Conservation (phyloP, 2,797 vertebrate genomes). For the Aplochiton taeniatus region DNA sequence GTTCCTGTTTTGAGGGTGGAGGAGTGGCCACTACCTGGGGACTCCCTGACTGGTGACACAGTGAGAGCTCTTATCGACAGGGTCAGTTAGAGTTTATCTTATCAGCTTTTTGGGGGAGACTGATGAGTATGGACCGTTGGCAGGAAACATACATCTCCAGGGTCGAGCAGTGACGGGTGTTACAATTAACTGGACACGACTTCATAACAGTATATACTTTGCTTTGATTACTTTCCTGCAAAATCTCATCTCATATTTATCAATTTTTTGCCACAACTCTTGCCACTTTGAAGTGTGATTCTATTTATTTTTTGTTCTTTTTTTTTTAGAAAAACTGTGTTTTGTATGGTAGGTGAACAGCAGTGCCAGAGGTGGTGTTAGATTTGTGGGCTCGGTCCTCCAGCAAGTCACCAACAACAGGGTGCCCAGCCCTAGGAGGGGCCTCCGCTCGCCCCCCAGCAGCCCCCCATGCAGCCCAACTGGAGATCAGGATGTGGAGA, state of each 20-base stretch:
- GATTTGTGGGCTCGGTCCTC: constrained; percentile 88
- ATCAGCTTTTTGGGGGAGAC: too few relatives aligned
- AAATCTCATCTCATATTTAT: too few relatives aligned
- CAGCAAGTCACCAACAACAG: constrained; percentile 76
- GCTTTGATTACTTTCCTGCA: too few relatives aligned
- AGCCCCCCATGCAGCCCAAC: constrained; percentile 74
- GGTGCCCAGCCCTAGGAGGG: constrained; percentile 74
- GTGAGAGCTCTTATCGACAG: constrained; percentile 88
- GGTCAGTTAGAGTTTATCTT: constrained; percentile 68
- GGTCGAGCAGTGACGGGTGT: too few relatives aligned
- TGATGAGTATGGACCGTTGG: too few relatives aligned
- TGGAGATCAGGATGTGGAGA: constrained; percentile 74
- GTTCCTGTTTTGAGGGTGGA: constrained; percentile 87
- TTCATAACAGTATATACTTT: too few relatives aligned
- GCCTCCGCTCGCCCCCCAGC: constrained; percentile 67
- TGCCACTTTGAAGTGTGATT: too few relatives aligned
- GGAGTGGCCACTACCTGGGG: constrained; percentile 86
- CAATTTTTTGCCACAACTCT: too few relatives aligned
- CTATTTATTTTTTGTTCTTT: too few relatives aligned
- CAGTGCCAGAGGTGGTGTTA: constrained; percentile 84
- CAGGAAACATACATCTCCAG: too few relatives aligned
- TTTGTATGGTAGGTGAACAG: constrained; percentile 82
- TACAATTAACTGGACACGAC: too few relatives aligned
- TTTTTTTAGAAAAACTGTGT: too few relatives aligned
- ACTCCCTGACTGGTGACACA: constrained; percentile 83